Percentiles rank a stretch among this genome's conserved stretches.
Conservation (phyloP, 2,888 invertebrate species). For the Sphaerophoria taeniata region DNA sequence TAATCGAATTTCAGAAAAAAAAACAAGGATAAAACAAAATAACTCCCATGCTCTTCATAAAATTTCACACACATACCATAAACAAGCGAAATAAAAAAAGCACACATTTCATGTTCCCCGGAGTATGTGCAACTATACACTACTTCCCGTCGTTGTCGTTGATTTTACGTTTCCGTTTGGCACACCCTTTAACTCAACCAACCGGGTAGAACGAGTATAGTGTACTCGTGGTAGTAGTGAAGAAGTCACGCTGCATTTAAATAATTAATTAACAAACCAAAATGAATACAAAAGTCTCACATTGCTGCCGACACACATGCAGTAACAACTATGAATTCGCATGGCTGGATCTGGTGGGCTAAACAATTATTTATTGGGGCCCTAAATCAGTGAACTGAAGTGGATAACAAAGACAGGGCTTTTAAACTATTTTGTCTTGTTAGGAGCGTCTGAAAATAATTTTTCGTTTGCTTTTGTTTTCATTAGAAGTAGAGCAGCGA, state of each 20-base stretch:
- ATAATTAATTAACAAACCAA: conserved; percentile 68
- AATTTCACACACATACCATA: background rate
- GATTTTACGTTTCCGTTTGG: conserved; percentile 59
- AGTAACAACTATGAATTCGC: conserved; percentile 7
- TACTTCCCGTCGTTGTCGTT: conserved; percentile 48
- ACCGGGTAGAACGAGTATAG: background rate
- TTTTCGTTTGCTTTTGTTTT: no score
- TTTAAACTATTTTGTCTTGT: no score
- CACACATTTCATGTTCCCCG: conserved; percentile 42
- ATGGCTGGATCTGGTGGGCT: no score
- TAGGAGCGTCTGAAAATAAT: no score
- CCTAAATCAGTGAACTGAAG: no score
- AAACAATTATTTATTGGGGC: no score
- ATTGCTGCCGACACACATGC: conserved; percentile 34
- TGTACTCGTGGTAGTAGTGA: conserved; percentile 17
- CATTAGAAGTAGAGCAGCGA: no score
- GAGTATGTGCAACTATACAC: conserved; percentile 54
- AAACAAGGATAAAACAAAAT: background rate
- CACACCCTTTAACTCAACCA: conserved; percentile 51
- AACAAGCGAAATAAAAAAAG: background rate
- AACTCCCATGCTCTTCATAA: background rate
- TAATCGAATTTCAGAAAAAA: background rate
- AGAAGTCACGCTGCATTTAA: conserved; percentile 56
- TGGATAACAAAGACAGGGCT: no score
- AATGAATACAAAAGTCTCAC: conserved; percentile 64